Base-by-base conservation (phyloP, 2,797 vertebrate genomes). In the Capromys pilorides region DNA sequence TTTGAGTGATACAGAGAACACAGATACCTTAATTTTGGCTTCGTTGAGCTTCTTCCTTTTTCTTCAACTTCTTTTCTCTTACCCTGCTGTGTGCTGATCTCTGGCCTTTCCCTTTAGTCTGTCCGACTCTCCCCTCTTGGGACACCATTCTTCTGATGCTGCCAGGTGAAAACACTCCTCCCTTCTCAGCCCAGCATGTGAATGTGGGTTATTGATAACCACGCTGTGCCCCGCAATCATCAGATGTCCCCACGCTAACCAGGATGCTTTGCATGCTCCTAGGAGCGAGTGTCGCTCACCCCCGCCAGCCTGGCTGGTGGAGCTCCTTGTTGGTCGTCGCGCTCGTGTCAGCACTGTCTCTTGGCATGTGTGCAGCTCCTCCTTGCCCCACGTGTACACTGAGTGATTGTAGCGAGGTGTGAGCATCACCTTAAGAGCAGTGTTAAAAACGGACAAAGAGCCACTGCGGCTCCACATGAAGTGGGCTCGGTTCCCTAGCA, bases 71-170 rank as follows among this genome's bases (percentile, higher is more conserved):
- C 97, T 97, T 98, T 96, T 98, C 97, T 98, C 97, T 98, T 96
- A 96, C 97, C 98, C 98, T 94, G 98, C 98, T 98, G 97, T 96
- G 92, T 98, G 98, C 98, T 98, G 98, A 98, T 97, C 98, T 98
- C 97, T 98, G 98, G 98, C 98, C 98, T 98, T 98, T 98, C 98
- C 98, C 98, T 98, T 97, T 98, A 99, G 99, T 98, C 98, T 99
- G 98, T 99, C 99, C 98, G 99, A 99, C 97, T 99, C 99, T 99
- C 98, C 98, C 98, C 98, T 99, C 98, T 98, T 98, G 98, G 99
- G 99, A 98, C 98, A 98, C 98, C 98, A 98, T 97, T 93, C 97
- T 97, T 98, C 98, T 94, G 98, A 98, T 97, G 97, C 98, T 98
- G 98, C 98, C 98, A 99, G 99, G 99, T 99, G 99, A 99, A 98